Evolutionary conservation across 2,797 vertebrate species (phyloP).

Genomic region (Gobio occitaniae): DNA sequence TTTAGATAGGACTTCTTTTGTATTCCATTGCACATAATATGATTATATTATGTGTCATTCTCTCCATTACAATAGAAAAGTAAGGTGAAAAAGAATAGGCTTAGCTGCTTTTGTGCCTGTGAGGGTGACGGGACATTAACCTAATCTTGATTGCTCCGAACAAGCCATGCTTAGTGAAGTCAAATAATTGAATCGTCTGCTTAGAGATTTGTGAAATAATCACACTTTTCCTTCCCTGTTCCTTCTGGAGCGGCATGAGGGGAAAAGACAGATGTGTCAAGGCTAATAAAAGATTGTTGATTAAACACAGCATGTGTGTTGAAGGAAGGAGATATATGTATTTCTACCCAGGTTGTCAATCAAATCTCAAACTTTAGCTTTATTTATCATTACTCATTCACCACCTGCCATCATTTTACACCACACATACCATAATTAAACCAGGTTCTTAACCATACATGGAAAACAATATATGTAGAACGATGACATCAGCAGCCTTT

Average conservation of each 20-base stretch:
- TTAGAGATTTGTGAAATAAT: constrained; percentile 53
- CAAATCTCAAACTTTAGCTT: background rate
- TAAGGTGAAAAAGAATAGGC: constrained; percentile 28
- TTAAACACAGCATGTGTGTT: constrained; percentile 49
- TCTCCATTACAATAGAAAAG: constrained; percentile 33
- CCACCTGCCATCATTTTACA: background rate
- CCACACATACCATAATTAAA: background rate
- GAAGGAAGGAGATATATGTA: constrained; percentile 21
- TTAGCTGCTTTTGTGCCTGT: constrained; percentile 33
- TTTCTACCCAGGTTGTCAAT: constrained; percentile 29
- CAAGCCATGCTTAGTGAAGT: constrained; percentile 47
- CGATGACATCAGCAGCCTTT: background rate
- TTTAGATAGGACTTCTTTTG: background rate
- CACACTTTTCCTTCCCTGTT: constrained; percentile 39
- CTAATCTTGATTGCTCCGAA: constrained; percentile 52
- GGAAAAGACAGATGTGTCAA: constrained; percentile 35
- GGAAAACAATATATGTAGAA: background rate
- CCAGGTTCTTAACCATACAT: background rate
- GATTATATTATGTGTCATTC: constrained; percentile 30
- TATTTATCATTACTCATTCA: background rate
- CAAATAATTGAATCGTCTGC: constrained; percentile 53
- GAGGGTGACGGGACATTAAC: constrained; percentile 48
- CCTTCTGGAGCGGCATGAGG: constrained; percentile 16
- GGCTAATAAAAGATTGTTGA: constrained; percentile 45
- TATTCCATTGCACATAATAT: constrained; percentile 3